Evolutionary conservation across 2,888 invertebrate genomes (phyloP).

Genomic region (Tigriopus californicus): DNA sequence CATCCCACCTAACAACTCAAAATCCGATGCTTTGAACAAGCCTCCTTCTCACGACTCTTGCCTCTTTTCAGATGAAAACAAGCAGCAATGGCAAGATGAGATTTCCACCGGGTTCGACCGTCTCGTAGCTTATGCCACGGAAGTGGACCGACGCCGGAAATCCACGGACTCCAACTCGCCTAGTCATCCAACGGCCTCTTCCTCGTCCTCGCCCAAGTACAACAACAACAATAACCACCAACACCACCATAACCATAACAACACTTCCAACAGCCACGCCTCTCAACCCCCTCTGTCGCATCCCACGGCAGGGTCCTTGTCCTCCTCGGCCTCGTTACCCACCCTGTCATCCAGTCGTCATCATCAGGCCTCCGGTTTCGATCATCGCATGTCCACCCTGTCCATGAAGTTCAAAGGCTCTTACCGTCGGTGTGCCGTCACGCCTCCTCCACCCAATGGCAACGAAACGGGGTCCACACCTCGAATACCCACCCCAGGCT

Average conservation of each 20-base stretch:
- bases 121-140: constrained; percentile 77
- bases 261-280: no score
- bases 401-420: background rate
- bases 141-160: constrained; percentile 64
- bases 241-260: background rate
- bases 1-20: no score
- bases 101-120: constrained; percentile 85
- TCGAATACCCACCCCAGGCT: background rate
- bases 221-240: background rate
- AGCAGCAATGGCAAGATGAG: constrained; percentile 40
- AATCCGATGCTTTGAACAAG: no score
- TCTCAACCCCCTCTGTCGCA: no score
- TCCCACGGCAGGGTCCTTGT: no score
- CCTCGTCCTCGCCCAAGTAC: background rate
- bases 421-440: background rate
- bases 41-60: no score
- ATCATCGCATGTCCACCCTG: background rate
- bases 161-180: constrained; percentile 43
- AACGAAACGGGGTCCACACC: no score
- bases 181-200: constrained; percentile 7
- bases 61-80: background rate
- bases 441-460: background rate
- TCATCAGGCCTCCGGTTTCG: no score
- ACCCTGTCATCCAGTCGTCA: no score
- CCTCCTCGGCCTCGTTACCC: no score